Conservation (phyloP, 2,797 vertebrate species). For the Phataginus tricuspis region DNA sequence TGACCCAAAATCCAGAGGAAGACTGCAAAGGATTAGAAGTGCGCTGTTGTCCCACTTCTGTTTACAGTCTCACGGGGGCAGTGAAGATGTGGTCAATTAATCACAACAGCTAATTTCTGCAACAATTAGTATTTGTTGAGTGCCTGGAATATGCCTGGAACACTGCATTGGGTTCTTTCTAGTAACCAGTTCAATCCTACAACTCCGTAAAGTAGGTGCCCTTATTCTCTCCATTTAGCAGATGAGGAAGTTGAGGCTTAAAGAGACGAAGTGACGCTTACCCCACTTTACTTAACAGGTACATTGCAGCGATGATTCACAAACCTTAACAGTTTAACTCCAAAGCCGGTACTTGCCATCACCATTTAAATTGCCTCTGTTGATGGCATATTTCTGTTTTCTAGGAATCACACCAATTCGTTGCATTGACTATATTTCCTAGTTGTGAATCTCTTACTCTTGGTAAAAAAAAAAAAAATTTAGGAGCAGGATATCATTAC, state of each 20-base stretch:
- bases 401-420: not conserved
- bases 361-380: not conserved
- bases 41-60: not conserved
- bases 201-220: not conserved
- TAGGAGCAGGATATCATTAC: not conserved
- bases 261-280: not conserved
- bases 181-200: not conserved
- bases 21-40: not conserved
- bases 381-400: not conserved
- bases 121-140: rapidly evolving
- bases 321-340: not conserved
- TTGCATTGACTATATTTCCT: not conserved
- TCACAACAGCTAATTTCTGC: not conserved
- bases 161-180: not conserved
- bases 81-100: not conserved
- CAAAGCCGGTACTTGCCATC: not conserved
- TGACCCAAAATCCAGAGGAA: not conserved
- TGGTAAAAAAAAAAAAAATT: not conserved
- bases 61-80: not conserved
- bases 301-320: not conserved
- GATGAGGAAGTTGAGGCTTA: not conserved
- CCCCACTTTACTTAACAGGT: not conserved
- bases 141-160: not conserved
- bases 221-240: not conserved
- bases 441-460: not conserved